phyloP scores from a whole-genome alignment of 2,888 invertebrate genomes.

The Alloplasta piceator region DNA sequence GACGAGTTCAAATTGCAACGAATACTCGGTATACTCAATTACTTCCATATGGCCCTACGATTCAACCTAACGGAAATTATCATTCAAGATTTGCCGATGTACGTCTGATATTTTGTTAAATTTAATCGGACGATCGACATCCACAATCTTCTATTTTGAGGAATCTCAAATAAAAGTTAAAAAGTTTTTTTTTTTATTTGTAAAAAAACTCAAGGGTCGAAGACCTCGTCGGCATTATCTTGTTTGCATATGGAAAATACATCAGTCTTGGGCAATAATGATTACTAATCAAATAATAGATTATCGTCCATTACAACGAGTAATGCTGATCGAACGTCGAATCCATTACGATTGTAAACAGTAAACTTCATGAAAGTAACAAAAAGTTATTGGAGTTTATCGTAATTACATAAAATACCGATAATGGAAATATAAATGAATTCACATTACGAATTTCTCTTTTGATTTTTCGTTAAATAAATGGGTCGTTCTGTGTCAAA shows the following conservation, averaged over 20 bases:
- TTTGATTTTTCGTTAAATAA: too few relatives aligned
- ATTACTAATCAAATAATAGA: too few relatives aligned
- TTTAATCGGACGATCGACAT: background rate
- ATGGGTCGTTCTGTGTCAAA: too few relatives aligned
- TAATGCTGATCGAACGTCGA: too few relatives aligned
- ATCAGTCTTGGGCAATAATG: too few relatives aligned
- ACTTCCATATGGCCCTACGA: conserved; percentile 13
- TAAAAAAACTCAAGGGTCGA: background rate
- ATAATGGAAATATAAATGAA: too few relatives aligned
- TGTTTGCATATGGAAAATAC: background rate
- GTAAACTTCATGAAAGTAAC: too few relatives aligned
- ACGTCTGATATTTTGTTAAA: conserved; percentile 15
- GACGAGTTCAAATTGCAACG: conserved; percentile 22
- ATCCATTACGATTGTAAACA: too few relatives aligned
- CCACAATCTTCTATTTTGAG: background rate
- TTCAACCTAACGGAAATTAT: conserved; percentile 19
- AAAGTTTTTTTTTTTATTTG: background rate
- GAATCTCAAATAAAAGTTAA: background rate
- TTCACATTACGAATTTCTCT: too few relatives aligned
- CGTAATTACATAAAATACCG: too few relatives aligned
- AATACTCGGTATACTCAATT: conserved; percentile 22
- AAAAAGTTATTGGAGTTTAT: too few relatives aligned
- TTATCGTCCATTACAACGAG: too few relatives aligned
- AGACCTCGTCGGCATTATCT: conserved; percentile 1
- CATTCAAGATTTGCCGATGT: conserved; percentile 46